Evolutionary conservation across 2,888 invertebrate genomes (phyloP).

Genomic region (Drosophila engyochracea): DNA sequence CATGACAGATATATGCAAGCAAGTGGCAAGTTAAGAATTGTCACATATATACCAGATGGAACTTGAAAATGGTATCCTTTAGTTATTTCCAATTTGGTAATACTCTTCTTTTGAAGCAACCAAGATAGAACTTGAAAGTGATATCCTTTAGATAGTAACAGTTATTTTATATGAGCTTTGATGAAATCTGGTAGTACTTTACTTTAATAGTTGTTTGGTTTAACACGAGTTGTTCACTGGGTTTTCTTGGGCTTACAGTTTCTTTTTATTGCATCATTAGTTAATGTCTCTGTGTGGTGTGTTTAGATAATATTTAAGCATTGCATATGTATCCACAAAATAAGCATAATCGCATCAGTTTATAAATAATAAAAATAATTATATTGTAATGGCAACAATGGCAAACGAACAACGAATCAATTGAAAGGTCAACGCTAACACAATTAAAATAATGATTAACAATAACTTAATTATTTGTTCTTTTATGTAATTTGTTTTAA

Average conservation of each 20-base stretch:
- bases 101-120: not conserved
- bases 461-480: not conserved
- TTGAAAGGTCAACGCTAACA: slow-evolving; percentile 31
- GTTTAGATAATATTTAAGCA: not conserved
- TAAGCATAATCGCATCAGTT: slow-evolving; percentile 24
- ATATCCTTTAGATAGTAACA: not conserved
- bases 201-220: not conserved
- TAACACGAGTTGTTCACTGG: not conserved
- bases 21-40: slow-evolving; percentile 25
- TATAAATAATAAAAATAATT: slow-evolving; percentile 23
- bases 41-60: not conserved
- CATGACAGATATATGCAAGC: slow-evolving; percentile 33
- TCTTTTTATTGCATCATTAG: not conserved
- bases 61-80: slow-evolving; percentile 18
- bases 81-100: not conserved
- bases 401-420: slow-evolving; percentile 20
- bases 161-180: not conserved
- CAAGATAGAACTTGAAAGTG: not conserved
- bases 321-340: not conserved
- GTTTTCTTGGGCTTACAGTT: not conserved
- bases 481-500: not conserved
- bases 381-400: slow-evolving; percentile 9
- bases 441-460: slow-evolving; percentile 15
- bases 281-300: not conserved
- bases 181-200: not conserved